These are phyloP conservation scores for Sphaerophoria taeniata DNA, from an alignment of 2,888 invertebrate species.

Conservation along the genomic window DNA sequence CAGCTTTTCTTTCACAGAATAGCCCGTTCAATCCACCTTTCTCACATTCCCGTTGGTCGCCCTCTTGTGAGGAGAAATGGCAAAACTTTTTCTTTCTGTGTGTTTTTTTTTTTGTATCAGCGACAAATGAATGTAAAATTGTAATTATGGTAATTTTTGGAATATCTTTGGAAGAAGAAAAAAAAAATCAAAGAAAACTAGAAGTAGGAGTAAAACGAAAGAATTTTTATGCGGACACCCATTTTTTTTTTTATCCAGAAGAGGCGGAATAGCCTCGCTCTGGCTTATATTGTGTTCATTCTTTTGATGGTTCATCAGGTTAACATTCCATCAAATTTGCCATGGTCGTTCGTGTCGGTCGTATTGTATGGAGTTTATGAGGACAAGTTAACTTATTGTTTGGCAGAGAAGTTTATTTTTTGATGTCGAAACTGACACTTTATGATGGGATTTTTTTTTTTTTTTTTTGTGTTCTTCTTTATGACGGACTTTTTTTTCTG, in stretches of 20 bases:
- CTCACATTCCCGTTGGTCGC: background rate
- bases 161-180: background rate
- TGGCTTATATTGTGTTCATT: background rate
- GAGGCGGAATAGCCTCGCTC: background rate
- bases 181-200: background rate
- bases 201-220: conserved; percentile 29
- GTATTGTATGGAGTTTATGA: conserved; percentile 63
- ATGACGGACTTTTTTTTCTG: background rate
- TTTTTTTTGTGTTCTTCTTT: conserved; percentile 2
- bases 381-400: conserved; percentile 68
- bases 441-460: conserved; percentile 24
- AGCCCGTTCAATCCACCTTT: background rate
- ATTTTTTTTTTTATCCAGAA: background rate
- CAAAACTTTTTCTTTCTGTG: conserved; percentile 28
- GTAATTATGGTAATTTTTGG: conserved; percentile 72
- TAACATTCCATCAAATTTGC: conserved; percentile 71
- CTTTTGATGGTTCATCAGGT: conserved; percentile 63
- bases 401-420: conserved; percentile 54
- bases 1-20: conserved; percentile 41
- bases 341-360: conserved; percentile 1
- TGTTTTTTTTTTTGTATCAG: conserved; percentile 68
- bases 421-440: conserved; percentile 61
- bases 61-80: conserved; percentile 40
- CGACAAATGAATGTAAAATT: conserved; percentile 73
- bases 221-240: conserved; percentile 71